These are phyloP conservation scores for Pseudotriccus pelzelni DNA, from an alignment of 2,797 vertebrate species.

Conservation along the genomic window DNA sequence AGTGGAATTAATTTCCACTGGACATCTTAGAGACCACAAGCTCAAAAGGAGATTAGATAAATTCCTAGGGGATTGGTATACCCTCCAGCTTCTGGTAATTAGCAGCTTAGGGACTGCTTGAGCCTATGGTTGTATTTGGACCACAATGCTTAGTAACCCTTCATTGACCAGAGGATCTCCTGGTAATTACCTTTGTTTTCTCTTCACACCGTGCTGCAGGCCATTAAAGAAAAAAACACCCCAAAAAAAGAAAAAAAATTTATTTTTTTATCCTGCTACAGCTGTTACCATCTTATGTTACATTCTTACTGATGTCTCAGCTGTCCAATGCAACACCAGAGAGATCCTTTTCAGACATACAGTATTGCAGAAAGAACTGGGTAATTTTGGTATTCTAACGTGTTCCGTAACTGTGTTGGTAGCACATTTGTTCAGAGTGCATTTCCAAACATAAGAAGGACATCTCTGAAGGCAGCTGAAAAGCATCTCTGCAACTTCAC, in stretches of 20 bases:
- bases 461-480: neutral
- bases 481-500: neutral
- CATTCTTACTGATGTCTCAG: neutral
- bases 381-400: neutral
- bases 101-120: conserved; percentile 23
- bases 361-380: neutral
- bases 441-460: neutral
- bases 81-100: conserved; percentile 28
- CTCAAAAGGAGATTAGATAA: conserved; percentile 34
- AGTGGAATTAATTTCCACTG: conserved; percentile 12
- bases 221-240: neutral
- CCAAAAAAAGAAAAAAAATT: neutral
- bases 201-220: neutral
- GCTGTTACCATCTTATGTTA: neutral
- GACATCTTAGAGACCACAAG: neutral
- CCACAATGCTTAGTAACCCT: neutral
- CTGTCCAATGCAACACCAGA: neutral
- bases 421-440: neutral
- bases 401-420: neutral
- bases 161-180: neutral
- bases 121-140: neutral
- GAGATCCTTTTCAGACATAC: neutral
- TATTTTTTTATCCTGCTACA: neutral
- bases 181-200: neutral
- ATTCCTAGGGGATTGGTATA: conserved; percentile 16